Conservation (phyloP, 2,888 invertebrate genomes). For the Mechanitis mazaeus region DNA sequence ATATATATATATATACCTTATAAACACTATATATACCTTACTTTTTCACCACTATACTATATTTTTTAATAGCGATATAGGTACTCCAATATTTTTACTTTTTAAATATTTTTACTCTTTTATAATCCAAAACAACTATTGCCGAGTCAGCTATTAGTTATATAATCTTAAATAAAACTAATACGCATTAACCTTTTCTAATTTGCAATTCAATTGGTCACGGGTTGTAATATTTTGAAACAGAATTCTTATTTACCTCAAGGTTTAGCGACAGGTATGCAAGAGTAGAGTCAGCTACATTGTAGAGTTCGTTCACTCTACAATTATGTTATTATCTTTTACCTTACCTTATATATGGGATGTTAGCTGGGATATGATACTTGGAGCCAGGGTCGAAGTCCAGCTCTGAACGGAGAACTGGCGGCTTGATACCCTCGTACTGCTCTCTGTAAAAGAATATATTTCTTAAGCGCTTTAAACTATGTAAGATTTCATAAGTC, state of each 20-base stretch:
- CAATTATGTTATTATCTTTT: neutral
- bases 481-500: constrained; percentile 4
- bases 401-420: constrained; percentile 87
- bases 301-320: neutral
- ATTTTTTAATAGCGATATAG: too few relatives aligned
- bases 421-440: constrained; percentile 91
- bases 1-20: too few relatives aligned
- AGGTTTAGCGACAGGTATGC: neutral
- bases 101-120: too few relatives aligned
- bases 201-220: too few relatives aligned
- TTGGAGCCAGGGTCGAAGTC: constrained; percentile 96
- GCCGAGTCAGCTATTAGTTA: too few relatives aligned
- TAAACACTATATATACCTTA: neutral
- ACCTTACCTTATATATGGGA: constrained; percentile 92
- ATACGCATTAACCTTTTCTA: constrained; percentile 8
- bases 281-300: neutral
- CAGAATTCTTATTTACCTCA: neutral
- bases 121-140: too few relatives aligned
- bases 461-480: constrained; percentile 5
- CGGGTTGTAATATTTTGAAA: too few relatives aligned
- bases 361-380: constrained; percentile 93
- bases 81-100: too few relatives aligned
- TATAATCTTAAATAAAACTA: neutral
- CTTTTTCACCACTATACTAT: too few relatives aligned
- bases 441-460: constrained; percentile 79